Percentiles rank a stretch among this genome's conserved stretches.
These are phyloP conservation scores for Eulemur coronatus DNA, from an alignment of 2,797 vertebrate species.

Conservation along the genomic window DNA sequence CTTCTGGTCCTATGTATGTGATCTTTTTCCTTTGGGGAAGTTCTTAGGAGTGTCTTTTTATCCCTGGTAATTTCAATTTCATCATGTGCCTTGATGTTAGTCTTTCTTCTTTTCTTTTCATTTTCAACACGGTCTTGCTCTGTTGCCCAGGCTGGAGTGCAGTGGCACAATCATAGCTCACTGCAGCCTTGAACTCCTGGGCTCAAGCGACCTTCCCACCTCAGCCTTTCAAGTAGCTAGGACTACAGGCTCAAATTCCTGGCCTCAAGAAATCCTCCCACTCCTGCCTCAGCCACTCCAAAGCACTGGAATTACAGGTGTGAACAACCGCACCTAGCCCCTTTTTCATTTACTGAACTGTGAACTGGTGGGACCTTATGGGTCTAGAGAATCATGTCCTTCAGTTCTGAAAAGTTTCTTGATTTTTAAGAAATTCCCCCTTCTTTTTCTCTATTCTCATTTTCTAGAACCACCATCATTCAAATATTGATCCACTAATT, in stretches of 20 bases:
- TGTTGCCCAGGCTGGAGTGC: background rate
- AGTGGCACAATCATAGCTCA: background rate
- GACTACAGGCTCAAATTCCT: background rate
- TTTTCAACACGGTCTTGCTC: background rate
- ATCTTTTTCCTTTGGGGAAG: background rate
- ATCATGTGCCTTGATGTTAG: background rate
- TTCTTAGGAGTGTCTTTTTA: background rate
- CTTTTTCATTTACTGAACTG: background rate
- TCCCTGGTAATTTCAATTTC: background rate
- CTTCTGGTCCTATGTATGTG: background rate
- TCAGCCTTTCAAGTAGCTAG: background rate
- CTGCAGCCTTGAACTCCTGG: background rate
- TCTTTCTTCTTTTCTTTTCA: background rate
- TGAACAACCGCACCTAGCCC: background rate
- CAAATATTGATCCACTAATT: background rate
- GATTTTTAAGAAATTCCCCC: too few relatives aligned
- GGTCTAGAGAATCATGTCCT: background rate
- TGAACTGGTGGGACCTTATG: background rate
- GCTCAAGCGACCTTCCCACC: background rate
- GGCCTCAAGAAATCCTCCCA: too few relatives aligned
- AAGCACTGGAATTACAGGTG: too few relatives aligned
- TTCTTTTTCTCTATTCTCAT: background rate
- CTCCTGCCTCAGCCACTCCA: too few relatives aligned
- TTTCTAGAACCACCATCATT: background rate
- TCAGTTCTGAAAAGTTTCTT: background rate